phyloP scores from a whole-genome alignment of 2,113 vertebrate genomes.

The Numida meleagris region DNA sequence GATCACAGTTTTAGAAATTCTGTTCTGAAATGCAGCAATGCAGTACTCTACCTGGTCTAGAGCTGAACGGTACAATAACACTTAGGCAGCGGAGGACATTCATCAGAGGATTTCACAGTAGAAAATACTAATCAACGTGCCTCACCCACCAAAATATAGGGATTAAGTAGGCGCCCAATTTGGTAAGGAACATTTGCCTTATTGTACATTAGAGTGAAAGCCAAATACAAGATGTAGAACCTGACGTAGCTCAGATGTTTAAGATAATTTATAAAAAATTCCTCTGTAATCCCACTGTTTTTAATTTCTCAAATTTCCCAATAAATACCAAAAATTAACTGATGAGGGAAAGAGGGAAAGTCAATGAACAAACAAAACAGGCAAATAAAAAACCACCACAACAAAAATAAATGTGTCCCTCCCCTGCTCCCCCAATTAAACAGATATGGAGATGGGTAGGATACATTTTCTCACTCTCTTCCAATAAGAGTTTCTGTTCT shows the following conservation, averaged over 20 bases:
- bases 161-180: not conserved
- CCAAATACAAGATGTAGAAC: not conserved
- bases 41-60: not conserved
- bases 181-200: not conserved
- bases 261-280: too few relatives aligned
- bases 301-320: not conserved
- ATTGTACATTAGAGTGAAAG: not conserved
- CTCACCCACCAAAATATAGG: not conserved
- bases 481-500: not conserved
- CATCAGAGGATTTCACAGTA: not conserved
- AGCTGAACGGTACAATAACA: not conserved
- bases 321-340: not conserved
- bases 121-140: not conserved
- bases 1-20: not conserved
- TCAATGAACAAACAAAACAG: not conserved
- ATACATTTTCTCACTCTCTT: not conserved
- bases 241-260: not conserved
- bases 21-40: slow-evolving; percentile 1
- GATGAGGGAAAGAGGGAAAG: not conserved
- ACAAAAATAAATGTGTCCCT: not conserved
- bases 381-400: not conserved
- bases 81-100: not conserved
- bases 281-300: too few relatives aligned
- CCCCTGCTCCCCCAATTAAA: not conserved
- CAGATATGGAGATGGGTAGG: not conserved